Conservation (phyloP, 1,140 invertebrate species). For the Brachionus koreanus region DNA sequence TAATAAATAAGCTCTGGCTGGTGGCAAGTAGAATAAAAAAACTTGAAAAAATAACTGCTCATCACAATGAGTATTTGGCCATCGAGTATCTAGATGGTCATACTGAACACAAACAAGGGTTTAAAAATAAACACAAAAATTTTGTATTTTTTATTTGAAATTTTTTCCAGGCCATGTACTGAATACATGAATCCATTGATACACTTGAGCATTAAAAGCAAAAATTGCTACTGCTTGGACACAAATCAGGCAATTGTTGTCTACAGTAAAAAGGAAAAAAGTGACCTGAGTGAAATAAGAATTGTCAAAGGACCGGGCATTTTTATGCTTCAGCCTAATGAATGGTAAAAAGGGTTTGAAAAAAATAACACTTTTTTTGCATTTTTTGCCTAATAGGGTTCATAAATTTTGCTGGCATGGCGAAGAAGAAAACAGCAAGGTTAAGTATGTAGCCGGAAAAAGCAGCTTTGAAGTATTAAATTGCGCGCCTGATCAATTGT, state of each 20-base stretch:
- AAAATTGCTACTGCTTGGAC: conserved; percentile 23
- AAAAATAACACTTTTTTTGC: no score
- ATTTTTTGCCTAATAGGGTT: no score
- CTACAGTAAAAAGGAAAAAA: neutral
- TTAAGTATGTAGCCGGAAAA: conserved; percentile 48
- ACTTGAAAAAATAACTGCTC: conserved; percentile 21
- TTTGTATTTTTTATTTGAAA: neutral
- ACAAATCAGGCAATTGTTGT: conserved; percentile 19
- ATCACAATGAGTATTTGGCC: conserved; percentile 48
- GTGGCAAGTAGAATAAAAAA: conserved; percentile 7
- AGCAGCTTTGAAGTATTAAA: conserved; percentile 50
- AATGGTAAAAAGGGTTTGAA: conserved; percentile 54
- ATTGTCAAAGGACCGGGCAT: conserved; percentile 53
- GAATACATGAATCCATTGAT: neutral
- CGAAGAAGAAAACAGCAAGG: conserved; percentile 53
- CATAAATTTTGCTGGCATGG: conserved; percentile 56
- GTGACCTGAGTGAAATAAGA: conserved; percentile 45
- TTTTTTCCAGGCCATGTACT: neutral
- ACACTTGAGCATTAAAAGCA: neutral
- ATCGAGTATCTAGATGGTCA: conserved; percentile 51
- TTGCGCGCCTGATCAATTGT: conserved; percentile 55
- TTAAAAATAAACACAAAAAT: neutral
- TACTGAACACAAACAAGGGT: conserved; percentile 53
- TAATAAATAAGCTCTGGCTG: conserved; percentile 13
- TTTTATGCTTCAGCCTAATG: conserved; percentile 52